A percentile compares a stretch with the other conserved stretches of the same genome.
These are phyloP conservation scores for Diplodus sargus DNA, from an alignment of 2,797 vertebrate genomes.

Conservation along the genomic window DNA sequence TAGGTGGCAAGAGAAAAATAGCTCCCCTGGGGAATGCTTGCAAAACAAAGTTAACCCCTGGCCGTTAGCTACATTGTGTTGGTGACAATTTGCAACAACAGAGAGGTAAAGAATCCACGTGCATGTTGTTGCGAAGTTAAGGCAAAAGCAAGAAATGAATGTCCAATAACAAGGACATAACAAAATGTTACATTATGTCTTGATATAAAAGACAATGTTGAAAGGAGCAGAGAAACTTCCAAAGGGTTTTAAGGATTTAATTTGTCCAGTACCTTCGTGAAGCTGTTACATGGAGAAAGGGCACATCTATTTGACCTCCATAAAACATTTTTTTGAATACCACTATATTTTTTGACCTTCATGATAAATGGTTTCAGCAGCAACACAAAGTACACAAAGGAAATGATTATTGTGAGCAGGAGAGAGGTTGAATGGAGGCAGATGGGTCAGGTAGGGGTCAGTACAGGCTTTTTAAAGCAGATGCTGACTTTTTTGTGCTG, in stretches of 20 bases:
- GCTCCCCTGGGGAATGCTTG: slow-evolving; percentile 65
- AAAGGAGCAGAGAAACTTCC: slow-evolving; percentile 4
- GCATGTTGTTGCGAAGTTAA: not conserved
- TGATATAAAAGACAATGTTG: not conserved
- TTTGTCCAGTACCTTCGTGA: not conserved
- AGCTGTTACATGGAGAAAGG: slow-evolving; percentile 8
- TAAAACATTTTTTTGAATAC: slow-evolving; percentile 18
- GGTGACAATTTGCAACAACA: not conserved
- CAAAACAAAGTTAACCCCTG: slow-evolving; percentile 73
- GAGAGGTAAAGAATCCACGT: not conserved
- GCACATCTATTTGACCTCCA: slow-evolving; percentile 8
- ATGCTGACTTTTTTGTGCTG: not conserved
- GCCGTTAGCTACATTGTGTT: not conserved
- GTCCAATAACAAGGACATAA: slow-evolving; percentile 4
- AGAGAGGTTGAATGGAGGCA: slow-evolving; percentile 20
- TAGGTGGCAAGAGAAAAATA: slow-evolving; percentile 56
- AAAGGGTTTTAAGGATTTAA: slow-evolving; percentile 13
- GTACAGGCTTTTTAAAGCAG: slow-evolving; percentile 12
- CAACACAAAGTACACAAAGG: slow-evolving; percentile 37
- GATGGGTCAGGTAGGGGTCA: slow-evolving; percentile 18
- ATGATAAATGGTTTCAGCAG: slow-evolving; percentile 38
- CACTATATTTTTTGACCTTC: slow-evolving; percentile 47
- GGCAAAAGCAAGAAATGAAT: not conserved
- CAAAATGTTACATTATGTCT: not conserved
- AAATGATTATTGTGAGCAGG: slow-evolving; percentile 17